Evolutionary conservation across 1,140 invertebrate species (phyloP).

Genomic region (Drosophila persimilis): DNA sequence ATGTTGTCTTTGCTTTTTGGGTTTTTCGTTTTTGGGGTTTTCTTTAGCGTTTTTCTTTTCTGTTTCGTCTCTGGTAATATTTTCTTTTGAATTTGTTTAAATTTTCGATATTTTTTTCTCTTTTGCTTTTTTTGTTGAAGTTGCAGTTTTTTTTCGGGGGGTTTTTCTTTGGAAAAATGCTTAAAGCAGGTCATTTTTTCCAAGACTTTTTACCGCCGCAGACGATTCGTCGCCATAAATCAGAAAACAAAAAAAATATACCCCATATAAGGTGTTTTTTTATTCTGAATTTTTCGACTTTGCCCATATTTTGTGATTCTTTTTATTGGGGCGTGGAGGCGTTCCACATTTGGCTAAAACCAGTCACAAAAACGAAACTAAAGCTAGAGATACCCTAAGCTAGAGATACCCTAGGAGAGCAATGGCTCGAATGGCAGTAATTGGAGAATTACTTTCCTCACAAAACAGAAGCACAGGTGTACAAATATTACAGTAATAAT

Average conservation of each 20-base stretch:
- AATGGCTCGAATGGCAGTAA: too few relatives aligned
- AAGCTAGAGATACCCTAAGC: background rate
- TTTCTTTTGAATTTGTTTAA: conserved; percentile 33
- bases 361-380: conserved; percentile 47
- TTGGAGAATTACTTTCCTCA: too few relatives aligned
- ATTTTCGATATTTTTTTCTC: conserved; percentile 4
- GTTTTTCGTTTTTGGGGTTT: conserved; percentile 3
- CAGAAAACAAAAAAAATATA: conserved; percentile 33
- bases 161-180: conserved; percentile 23
- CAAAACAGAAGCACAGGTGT: too few relatives aligned
- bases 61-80: conserved; percentile 31
- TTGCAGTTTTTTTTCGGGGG: background rate
- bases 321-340: conserved; percentile 51
- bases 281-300: conserved; percentile 12
- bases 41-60: conserved; percentile 18
- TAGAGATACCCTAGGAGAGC: too few relatives aligned
- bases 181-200: conserved; percentile 24
- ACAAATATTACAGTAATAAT: too few relatives aligned
- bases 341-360: conserved; percentile 57
- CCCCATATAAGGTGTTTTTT: conserved; percentile 42
- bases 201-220: conserved; percentile 27
- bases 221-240: conserved; percentile 64
- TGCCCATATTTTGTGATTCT: background rate
- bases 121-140: conserved; percentile 20
- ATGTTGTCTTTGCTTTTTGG: conserved; percentile 31